Percentiles rank a stretch among this genome's conserved stretches.
Evolutionary conservation across 2,113 vertebrate species (phyloP).

Genomic region (Cricetomys ansorgei): DNA sequence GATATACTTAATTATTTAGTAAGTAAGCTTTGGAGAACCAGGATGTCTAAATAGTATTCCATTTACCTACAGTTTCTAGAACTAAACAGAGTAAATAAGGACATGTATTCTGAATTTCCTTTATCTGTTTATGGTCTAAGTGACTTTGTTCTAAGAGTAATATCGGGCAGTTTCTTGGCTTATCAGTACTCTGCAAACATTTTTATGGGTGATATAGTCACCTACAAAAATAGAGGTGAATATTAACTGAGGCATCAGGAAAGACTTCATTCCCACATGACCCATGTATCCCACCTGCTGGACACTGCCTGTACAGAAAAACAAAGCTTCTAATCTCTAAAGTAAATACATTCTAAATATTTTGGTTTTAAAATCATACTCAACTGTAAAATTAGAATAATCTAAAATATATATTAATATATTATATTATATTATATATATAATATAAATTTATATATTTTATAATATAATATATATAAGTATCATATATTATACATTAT

Average conservation of each 20-base stretch:
- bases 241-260: neutral
- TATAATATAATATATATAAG: too few relatives aligned
- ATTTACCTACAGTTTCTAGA: neutral
- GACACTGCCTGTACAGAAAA: neutral
- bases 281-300: neutral
- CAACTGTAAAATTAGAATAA: neutral
- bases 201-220: neutral
- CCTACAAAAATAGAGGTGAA: neutral
- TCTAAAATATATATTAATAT: neutral
- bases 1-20: neutral
- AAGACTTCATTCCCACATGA: neutral
- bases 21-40: neutral
- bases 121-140: neutral
- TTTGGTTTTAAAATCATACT: neutral
- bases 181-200: neutral
- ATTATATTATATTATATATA: too few relatives aligned
- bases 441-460: too few relatives aligned
- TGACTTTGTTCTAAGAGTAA: neutral
- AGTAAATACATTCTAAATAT: neutral
- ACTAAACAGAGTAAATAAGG: neutral
- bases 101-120: neutral
- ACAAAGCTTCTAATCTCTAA: neutral
- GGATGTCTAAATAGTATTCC: neutral
- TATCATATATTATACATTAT: too few relatives aligned
- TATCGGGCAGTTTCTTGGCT: neutral